These are phyloP conservation scores for Hypselothyrea guttata DNA, from an alignment of 2,888 invertebrate genomes.

Conservation along the genomic window DNA sequence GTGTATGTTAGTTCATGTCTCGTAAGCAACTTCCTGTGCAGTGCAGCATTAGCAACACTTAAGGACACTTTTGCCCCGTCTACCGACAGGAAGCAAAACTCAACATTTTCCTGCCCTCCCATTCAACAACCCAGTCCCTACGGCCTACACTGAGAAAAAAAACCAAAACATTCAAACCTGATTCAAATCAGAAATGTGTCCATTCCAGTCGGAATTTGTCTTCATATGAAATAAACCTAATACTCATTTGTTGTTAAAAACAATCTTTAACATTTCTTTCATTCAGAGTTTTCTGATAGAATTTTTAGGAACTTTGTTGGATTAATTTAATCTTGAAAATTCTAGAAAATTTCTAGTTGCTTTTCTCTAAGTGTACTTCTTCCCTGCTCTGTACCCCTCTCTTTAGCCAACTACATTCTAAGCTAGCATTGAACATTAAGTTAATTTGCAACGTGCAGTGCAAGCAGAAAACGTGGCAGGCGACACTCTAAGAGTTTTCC, in stretches of 20 bases:
- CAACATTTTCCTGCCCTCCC: conserved; percentile 39
- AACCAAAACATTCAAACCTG: too few species aligned
- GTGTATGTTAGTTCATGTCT: conserved; percentile 50
- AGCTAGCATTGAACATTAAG: conserved; percentile 63
- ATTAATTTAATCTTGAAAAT: too few species aligned
- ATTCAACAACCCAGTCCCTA: background rate
- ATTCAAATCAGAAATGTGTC: too few species aligned
- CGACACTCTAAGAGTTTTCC: conserved; percentile 5
- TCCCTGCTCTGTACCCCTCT: background rate
- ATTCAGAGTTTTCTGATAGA: too few species aligned
- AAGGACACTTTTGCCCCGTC: conserved; percentile 69
- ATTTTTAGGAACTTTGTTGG: too few species aligned
- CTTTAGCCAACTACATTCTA: conserved; percentile 2
- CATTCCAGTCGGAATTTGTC: too few species aligned
- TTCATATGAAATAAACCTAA: too few species aligned
- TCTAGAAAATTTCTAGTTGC: too few species aligned
- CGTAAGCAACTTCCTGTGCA: conserved; percentile 73
- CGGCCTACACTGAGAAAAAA: too few species aligned
- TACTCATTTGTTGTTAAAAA: too few species aligned
- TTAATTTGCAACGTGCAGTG: conserved; percentile 71
- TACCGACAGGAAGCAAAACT: conserved; percentile 62
- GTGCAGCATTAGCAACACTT: conserved; percentile 71
- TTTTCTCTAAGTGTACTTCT: too few species aligned
- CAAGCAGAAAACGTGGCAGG: conserved; percentile 49
- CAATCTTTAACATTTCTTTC: too few species aligned